Base-by-base conservation (phyloP, 2,113 vertebrate genomes). In the Ailuropoda melanoleuca region DNA sequence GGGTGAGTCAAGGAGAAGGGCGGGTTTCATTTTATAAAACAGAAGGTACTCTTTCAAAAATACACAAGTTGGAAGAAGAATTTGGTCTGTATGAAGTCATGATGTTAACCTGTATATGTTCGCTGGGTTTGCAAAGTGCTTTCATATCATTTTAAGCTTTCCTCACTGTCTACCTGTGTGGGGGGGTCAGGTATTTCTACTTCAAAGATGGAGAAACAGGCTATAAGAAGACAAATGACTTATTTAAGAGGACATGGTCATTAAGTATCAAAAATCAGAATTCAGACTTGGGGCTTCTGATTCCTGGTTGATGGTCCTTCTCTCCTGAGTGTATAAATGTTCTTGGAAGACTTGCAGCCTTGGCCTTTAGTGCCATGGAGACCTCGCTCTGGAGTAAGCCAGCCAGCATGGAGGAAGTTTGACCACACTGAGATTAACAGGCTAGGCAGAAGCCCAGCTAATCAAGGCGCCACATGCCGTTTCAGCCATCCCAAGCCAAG, bases 31-130 rank as follows among this genome's bases (percentile, higher is more conserved):
- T 83, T 50, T 70, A 23, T 62, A 46, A 95, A 87, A 53, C 19
- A 82, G 75, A 90, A 95, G 39, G 70, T 46, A 55, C 4, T 17
- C 8, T 88, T 74, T 82, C 34, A 90, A 64, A 88, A 91, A 24
- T 53, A 70, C 2, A 1, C 37, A 75, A 10, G 4, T 26, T 1
- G 14, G 80, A 62, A 74, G 62, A 14, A 80, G 68, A 93, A 60
- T 94, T 86, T 68, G 50, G 19, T 50, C 29, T 53, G 17, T 34
- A 15, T 37, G 13, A 60, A 80, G 55, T 55, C 55, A 21, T 11
- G 11, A 10, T 21, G 17, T 70, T 77, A 55, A 53, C 10, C 12
- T 21, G 48, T 80, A 5, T 62, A n/a, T 75, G 86, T 96, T 93
- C 4, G 58, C 19, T 66, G 14, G 12, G 15, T 72, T 70, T 82